phyloP scores from a whole-genome alignment of 2,113 vertebrate species.

The Phycodurus eques region DNA sequence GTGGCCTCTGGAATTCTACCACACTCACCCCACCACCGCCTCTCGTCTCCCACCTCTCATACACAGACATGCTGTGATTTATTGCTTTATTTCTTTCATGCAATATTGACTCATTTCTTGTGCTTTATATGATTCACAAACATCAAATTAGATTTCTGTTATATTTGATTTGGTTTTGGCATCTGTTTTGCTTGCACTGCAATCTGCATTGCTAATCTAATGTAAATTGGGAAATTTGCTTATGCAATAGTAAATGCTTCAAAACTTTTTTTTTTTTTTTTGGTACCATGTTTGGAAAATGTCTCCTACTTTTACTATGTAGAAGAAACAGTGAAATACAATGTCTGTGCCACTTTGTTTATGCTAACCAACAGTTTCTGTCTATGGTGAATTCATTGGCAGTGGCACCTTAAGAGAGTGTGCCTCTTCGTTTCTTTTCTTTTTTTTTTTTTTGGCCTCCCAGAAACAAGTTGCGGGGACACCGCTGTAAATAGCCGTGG shows the following conservation, averaged over 20 bases:
- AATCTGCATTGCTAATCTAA: not conserved
- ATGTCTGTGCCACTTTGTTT: not conserved
- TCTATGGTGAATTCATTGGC: not conserved
- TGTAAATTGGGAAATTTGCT: not conserved
- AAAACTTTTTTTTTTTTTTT: not conserved
- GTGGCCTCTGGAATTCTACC: slow-evolving; percentile 30
- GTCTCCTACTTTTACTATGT: not conserved
- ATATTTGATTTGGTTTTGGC: not conserved
- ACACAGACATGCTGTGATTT: not conserved
- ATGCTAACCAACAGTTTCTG: not conserved
- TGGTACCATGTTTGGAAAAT: not conserved
- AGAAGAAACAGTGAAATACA: not conserved
- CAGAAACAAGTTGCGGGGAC: slow-evolving; percentile 38
- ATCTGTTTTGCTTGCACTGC: not conserved
- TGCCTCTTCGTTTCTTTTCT: slow-evolving; percentile 24
- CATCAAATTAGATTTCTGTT: not conserved
- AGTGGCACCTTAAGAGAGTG: slow-evolving; percentile 19
- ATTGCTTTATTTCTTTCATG: not conserved
- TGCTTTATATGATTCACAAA: not conserved
- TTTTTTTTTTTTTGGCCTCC: slow-evolving; percentile 38
- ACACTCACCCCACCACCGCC: not conserved
- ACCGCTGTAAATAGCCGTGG: slow-evolving; percentile 66
- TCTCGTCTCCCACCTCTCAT: not conserved
- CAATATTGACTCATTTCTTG: not conserved
- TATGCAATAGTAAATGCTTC: not conserved